Base-by-base conservation (phyloP, 2,888 invertebrate genomes). In the Leucophora obtusa region DNA sequence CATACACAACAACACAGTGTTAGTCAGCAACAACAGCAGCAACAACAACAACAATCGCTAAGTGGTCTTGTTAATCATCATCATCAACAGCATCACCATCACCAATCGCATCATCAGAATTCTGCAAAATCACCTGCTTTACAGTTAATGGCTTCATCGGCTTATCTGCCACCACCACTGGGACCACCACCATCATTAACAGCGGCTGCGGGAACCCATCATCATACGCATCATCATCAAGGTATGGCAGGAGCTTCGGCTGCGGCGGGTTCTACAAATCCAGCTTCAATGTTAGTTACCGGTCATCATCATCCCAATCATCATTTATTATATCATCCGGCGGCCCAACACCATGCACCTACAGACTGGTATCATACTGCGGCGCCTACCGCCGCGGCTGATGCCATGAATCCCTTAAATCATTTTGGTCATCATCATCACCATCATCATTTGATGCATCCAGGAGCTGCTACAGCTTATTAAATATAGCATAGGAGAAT, bases 401-500 rank as follows among this genome's bases (percentile, higher is more conserved):
- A 90, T 68, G 88, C 90, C 5, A 91, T 90, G 88, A 90, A 90
- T 86, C 88, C 90, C 53, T 84, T 90, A 63, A 90, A 92, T 86
- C 91, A 91, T 84, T 91, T 92, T 81, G 92, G 93, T 1, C 89
- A 89, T 87, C 93, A 93, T 85, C 93, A 93, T 87, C 93, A 93
- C 79, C 93, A 93, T 82, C 93, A 93, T 84, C 93, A 93, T 84
- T 88, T 93, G 85, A 93, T 93, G 92, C 93, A 93, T 89, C 93
- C 93, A 33, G 94, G 94, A 10, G 94, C 95, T 53, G 94, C 95
- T 75, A 93, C 95, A 77, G 95, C 95, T 65, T 95, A 95, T 92
- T 95, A 94, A 94, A 92, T 92, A 50, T 72, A 72, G 79, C 53
- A 66, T 70, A 71, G 70, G 73, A 18, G 62, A 80, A 72, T 70